Conservation (phyloP, 2,888 invertebrate species). For the Dusona sp. region DNA sequence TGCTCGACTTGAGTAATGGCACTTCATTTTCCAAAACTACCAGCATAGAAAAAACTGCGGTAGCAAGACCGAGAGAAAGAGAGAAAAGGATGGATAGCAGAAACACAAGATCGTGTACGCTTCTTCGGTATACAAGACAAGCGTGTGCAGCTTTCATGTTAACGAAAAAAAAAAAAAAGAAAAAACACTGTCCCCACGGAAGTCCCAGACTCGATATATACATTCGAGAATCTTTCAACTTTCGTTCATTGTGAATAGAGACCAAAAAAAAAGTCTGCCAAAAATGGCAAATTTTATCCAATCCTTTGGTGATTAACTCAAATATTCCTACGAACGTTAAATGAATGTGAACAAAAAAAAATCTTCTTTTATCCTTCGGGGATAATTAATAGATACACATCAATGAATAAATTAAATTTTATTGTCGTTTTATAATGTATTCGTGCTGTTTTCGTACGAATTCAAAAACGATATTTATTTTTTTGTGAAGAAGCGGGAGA, state of each 20-base stretch:
- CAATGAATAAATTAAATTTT: not conserved
- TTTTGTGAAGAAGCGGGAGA: not conserved
- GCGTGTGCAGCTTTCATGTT: slow-evolving; percentile 4
- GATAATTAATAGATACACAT: not conserved
- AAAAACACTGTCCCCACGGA: not conserved
- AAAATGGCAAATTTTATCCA: not conserved
- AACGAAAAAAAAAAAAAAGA: slow-evolving; percentile 22
- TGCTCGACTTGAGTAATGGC: slow-evolving; percentile 67
- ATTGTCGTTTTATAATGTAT: slow-evolving; percentile 2
- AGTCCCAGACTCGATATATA: too few relatives aligned
- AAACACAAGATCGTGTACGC: slow-evolving; percentile 50
- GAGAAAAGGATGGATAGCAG: not conserved
- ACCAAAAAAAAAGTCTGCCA: not conserved
- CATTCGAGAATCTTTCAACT: too few relatives aligned
- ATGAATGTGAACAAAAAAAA: not conserved
- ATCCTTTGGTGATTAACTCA: not conserved
- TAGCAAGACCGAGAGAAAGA: slow-evolving; percentile 15
- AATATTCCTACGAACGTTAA: not conserved
- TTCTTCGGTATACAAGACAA: slow-evolving; percentile 29
- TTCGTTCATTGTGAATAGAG: not conserved
- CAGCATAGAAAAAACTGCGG: slow-evolving; percentile 38
- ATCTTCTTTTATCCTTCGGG: not conserved
- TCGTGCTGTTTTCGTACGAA: not conserved
- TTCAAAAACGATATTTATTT: not conserved
- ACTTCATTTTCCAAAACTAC: slow-evolving; percentile 69